Percentiles rank a stretch among this genome's conserved stretches.
phyloP scores from a whole-genome alignment of 1,140 invertebrate species.

The Penaeus vannamei region DNA sequence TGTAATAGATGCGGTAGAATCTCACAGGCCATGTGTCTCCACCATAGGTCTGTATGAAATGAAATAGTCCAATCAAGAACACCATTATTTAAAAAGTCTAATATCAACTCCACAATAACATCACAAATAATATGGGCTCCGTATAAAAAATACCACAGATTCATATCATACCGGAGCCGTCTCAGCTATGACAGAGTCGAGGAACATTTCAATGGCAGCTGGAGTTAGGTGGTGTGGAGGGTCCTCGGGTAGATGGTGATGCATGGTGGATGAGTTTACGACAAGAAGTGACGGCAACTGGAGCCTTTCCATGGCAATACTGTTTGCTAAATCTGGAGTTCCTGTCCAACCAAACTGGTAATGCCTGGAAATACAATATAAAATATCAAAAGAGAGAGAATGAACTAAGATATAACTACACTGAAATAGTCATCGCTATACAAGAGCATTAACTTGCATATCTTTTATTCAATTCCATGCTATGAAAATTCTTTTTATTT shows the following conservation, averaged over 20 bases:
- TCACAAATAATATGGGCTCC: background rate
- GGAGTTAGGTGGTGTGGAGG: conserved; percentile 85
- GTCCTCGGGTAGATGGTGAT: conserved; percentile 91
- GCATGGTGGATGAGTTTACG: conserved; percentile 89
- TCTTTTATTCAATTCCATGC: too few species aligned
- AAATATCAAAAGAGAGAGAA: background rate
- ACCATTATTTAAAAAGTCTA: background rate
- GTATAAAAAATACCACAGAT: background rate
- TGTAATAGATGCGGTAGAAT: conserved; percentile 82
- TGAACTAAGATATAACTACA: too few species aligned
- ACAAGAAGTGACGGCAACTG: conserved; percentile 89
- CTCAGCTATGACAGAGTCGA: conserved; percentile 69
- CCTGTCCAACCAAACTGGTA: conserved; percentile 95
- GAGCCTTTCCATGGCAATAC: conserved; percentile 88
- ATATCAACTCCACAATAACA: background rate
- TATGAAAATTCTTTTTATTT: too few species aligned
- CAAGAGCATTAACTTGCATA: background rate
- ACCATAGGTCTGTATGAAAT: conserved; percentile 80
- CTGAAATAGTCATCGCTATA: background rate
- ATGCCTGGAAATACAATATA: conserved; percentile 68
- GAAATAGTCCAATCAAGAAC: background rate
- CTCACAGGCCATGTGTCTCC: conserved; percentile 83
- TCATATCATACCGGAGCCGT: conserved; percentile 68
- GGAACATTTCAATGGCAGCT: conserved; percentile 79
- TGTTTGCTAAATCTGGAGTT: conserved; percentile 88